phyloP scores from a whole-genome alignment of 2,888 invertebrate species.

The Quadriops clusia region DNA sequence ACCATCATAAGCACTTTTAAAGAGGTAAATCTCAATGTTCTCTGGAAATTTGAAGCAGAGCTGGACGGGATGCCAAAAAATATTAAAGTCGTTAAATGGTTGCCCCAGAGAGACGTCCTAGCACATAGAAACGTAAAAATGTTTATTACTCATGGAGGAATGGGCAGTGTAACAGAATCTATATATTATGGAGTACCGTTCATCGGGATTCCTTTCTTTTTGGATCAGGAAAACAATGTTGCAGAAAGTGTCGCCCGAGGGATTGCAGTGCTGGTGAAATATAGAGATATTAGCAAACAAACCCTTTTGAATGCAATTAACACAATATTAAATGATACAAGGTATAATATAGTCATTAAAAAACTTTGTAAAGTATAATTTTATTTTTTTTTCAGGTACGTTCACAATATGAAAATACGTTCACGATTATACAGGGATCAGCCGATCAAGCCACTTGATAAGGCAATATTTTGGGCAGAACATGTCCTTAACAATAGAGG shows the following conservation, averaged over 20 bases:
- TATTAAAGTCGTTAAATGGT: conserved; percentile 18
- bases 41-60: conserved; percentile 17
- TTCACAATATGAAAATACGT: too few species aligned
- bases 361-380: too few species aligned
- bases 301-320: too few species aligned
- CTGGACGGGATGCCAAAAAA: conserved; percentile 14
- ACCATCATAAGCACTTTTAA: conserved; percentile 12
- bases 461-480: conserved; percentile 25
- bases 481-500: conserved; percentile 22
- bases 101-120: conserved; percentile 16
- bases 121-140: conserved; percentile 11
- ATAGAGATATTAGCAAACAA: too few species aligned
- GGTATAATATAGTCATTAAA: too few species aligned
- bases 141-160: conserved; percentile 11
- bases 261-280: too few species aligned
- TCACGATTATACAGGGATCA: conserved; percentile 19
- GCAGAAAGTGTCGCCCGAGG: too few species aligned
- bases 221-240: conserved; percentile 8
- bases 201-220: conserved; percentile 10
- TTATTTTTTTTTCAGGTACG: too few species aligned
- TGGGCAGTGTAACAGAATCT: conserved; percentile 10
- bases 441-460: conserved; percentile 22
- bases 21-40: conserved; percentile 12
- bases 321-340: too few species aligned
- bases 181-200: conserved; percentile 10